These are phyloP conservation scores for Crematogaster levior DNA, from an alignment of 2,888 invertebrate species.

Conservation along the genomic window DNA sequence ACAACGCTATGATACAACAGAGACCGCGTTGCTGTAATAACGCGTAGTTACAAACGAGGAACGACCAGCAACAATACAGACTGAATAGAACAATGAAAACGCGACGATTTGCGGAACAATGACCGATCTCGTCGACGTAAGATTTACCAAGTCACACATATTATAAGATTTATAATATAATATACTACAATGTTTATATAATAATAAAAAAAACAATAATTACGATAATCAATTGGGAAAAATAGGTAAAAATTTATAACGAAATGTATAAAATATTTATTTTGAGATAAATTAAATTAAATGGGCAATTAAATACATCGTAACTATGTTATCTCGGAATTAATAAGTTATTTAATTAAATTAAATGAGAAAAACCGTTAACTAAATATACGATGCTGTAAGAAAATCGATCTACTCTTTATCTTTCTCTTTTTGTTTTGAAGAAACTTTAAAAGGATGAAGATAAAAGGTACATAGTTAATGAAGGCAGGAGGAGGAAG, in stretches of 20 bases:
- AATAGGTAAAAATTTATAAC: background rate
- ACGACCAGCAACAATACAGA: conserved; percentile 32
- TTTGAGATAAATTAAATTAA: background rate
- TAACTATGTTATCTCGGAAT: background rate
- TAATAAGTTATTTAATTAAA: background rate
- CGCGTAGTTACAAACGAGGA: conserved; percentile 41
- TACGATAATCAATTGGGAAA: background rate
- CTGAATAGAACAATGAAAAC: conserved; percentile 49
- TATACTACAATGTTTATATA: too few relatives aligned
- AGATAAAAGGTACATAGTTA: conserved; percentile 4
- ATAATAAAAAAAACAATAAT: background rate
- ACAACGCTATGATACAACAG: conserved; percentile 66
- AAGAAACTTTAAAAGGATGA: conserved; percentile 13
- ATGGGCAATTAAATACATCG: too few relatives aligned
- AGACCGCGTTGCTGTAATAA: conserved; percentile 67
- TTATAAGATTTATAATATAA: too few relatives aligned
- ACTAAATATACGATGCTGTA: background rate
- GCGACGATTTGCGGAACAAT: conserved; percentile 50
- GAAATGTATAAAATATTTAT: background rate
- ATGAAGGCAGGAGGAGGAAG: conserved; percentile 49
- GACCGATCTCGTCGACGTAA: conserved; percentile 10
- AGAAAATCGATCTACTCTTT: background rate
- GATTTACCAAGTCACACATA: background rate
- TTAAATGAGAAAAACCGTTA: background rate
- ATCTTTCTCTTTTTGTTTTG: background rate